Evolutionary conservation across 2,888 invertebrate species (phyloP), one percentile per base, ranked within the genome.

Genomic region (Monoplex corrugatus): DNA sequence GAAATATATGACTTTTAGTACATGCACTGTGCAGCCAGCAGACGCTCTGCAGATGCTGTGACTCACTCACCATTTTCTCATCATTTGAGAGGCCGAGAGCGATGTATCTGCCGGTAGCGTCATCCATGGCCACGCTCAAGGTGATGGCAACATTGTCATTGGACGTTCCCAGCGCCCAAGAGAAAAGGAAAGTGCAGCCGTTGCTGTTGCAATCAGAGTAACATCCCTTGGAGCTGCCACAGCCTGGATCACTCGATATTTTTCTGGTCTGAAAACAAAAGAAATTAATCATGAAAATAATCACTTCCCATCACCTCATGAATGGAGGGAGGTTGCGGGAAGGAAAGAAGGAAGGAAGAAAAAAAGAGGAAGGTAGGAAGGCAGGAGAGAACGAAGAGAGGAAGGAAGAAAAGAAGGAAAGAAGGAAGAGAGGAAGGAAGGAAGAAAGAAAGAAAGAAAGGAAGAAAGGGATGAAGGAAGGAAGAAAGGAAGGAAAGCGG

Each of bases 141-240:
- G 87, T 57, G 35, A 90, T 83, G 40, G 19, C 43, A 43, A 86
- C 85, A 0, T 28, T 35, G 57, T 82, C 40, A n/a, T 68, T 32
- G 5, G 68, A 6, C 6, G 5, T 40, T 2, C 78, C 78, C 2
- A 45, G 10, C 10, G 35, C 63, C 90, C 90, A 90, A 23, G 72
- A 44, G 10, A 86, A 0, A 0, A 89, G 86, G 32, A 86, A 80
- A 32, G 43, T 72, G 72, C 90, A 90, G 0, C 5, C 5, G n/a
- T 88, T 80, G 10, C 63, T 38, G 2, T 35, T 57, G 40, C 90
- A 90, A 43, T 89, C 87, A 63, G 87, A 85, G 86, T 85, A 90
- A 35, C 90, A 90, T 10, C 90, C 90, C 85, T 88, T 88, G n/a
- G 57, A 88, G 35, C 35, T 72, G 10, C 90, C 89, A 82, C 90